Conservation (phyloP, 1,140 invertebrate species). For the Magallana gigas region DNA sequence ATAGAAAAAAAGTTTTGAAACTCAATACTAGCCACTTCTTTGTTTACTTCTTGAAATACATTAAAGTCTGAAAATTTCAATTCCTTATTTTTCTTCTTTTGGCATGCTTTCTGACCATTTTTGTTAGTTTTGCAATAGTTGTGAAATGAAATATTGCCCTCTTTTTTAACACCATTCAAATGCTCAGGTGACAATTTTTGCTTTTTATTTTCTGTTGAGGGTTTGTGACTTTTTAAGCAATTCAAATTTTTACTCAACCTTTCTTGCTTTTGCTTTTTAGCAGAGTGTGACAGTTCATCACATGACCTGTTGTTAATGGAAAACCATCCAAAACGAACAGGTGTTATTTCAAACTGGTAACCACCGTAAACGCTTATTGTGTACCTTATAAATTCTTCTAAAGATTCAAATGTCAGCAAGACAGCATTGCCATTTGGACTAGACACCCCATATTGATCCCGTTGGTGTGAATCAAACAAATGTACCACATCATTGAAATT, state of each 20-base stretch:
- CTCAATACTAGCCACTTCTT: too few relatives aligned
- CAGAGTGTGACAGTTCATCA: neutral
- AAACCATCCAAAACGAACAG: neutral
- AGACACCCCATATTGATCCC: neutral
- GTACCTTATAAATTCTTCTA: neutral
- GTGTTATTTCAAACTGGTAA: conserved; percentile 1
- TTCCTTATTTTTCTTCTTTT: too few relatives aligned
- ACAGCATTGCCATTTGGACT: neutral
- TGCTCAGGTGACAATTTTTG: too few relatives aligned
- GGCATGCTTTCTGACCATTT: too few relatives aligned
- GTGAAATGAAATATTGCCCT: too few relatives aligned
- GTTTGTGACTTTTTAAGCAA: neutral
- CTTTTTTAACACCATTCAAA: too few relatives aligned
- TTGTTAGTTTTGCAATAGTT: too few relatives aligned
- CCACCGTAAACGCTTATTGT: conserved; percentile 3
- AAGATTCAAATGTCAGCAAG: neutral
- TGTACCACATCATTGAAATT: neutral
- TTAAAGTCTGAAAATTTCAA: too few relatives aligned
- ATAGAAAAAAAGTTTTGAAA: too few relatives aligned
- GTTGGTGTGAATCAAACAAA: neutral
- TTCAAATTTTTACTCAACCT: neutral
- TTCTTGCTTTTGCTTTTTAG: neutral
- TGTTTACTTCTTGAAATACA: too few relatives aligned
- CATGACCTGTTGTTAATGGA: neutral
- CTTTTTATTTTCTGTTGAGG: neutral